phyloP scores from a whole-genome alignment of 2,113 vertebrate genomes.

The Pao palembangensis region DNA sequence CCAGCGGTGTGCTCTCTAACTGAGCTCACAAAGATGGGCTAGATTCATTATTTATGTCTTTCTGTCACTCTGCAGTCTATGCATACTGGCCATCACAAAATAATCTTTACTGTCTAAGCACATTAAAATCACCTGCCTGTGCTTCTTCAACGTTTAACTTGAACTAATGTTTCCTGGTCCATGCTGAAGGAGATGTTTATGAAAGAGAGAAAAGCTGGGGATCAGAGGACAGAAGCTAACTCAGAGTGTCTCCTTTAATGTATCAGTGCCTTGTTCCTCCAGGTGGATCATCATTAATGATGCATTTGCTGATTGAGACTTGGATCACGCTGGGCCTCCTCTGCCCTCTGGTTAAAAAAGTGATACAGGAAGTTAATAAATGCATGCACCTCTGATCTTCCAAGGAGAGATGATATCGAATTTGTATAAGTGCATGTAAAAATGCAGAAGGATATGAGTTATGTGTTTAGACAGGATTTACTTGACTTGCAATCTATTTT shows the following conservation, averaged over 20 bases:
- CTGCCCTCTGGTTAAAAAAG: conserved; percentile 28
- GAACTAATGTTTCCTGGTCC: conserved; percentile 12
- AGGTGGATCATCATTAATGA: conserved; percentile 18
- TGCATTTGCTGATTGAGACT: conserved; percentile 29
- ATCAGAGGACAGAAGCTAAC: background rate
- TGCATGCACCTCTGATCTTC: conserved; percentile 27
- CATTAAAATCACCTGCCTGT: background rate
- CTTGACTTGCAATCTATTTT: conserved; percentile 17
- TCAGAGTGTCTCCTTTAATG: background rate
- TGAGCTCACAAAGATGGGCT: background rate
- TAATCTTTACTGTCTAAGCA: background rate
- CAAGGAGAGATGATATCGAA: conserved; percentile 13
- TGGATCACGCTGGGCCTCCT: conserved; percentile 31
- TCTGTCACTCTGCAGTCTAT: conserved; percentile 6
- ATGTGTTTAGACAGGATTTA: conserved; percentile 3
- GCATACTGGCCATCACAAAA: conserved; percentile 6
- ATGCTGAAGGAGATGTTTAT: background rate
- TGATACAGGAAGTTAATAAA: conserved; percentile 37
- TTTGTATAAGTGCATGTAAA: conserved; percentile 22
- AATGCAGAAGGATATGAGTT: conserved; percentile 12
- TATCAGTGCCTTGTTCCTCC: background rate
- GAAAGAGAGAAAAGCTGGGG: background rate
- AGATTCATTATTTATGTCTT: conserved; percentile 36
- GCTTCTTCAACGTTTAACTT: conserved; percentile 1
- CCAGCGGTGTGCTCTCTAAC: conserved; percentile 12